Conservation (phyloP, 2,113 vertebrate species). For the Ariopsis seemanni region DNA sequence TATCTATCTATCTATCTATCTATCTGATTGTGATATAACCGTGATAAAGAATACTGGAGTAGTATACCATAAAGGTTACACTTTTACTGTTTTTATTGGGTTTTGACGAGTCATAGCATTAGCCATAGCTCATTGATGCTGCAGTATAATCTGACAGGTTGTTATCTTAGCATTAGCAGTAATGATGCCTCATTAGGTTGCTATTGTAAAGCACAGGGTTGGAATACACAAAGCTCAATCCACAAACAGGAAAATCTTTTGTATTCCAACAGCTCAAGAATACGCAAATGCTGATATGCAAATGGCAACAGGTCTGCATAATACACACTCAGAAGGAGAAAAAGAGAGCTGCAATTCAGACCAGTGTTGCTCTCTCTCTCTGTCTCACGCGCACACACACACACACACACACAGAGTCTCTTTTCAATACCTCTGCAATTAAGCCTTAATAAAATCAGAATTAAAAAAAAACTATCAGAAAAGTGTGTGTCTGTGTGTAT, state of each 20-base stretch:
- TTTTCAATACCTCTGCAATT: neutral
- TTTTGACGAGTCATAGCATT: neutral
- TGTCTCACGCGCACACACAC: neutral
- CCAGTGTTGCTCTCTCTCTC: neutral
- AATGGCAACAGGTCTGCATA: neutral
- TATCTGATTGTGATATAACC: neutral
- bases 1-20: neutral
- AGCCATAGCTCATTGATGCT: neutral
- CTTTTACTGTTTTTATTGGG: neutral
- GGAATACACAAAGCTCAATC: constrained; percentile 77
- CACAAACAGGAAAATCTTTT: constrained; percentile 58
- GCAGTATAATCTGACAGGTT: neutral
- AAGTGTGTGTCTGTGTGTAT: too few relatives aligned
- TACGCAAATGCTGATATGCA: constrained; percentile 72
- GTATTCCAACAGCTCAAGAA: constrained; percentile 73
- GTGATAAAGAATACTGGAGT: neutral
- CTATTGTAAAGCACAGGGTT: constrained; percentile 57
- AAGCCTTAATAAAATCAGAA: neutral
- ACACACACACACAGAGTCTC: neutral
- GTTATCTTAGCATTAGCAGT: constrained; percentile 45
- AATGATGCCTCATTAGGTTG: constrained; percentile 59
- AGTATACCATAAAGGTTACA: neutral
- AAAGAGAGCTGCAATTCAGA: neutral
- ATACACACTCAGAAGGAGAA: neutral
- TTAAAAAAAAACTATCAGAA: neutral